Evolutionary conservation across 2,888 invertebrate species (phyloP).

Genomic region (Hirtodrosophila trivittata): DNA sequence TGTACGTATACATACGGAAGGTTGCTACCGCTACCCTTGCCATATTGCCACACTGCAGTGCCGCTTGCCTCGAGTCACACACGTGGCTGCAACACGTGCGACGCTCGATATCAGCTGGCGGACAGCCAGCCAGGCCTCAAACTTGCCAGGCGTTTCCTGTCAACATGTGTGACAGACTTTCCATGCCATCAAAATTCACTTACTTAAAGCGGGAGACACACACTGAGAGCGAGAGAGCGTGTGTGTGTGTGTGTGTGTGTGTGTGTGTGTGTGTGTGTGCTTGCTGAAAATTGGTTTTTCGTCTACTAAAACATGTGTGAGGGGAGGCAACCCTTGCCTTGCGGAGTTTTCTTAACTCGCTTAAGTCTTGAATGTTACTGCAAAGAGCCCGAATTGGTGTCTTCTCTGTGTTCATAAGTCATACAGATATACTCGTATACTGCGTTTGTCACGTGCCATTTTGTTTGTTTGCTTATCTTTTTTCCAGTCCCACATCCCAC

Average conservation of each 20-base stretch:
- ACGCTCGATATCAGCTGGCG: slow-evolving; percentile 48
- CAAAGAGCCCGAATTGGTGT: slow-evolving; percentile 5
- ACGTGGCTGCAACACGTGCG: slow-evolving; percentile 66
- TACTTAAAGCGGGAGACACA: slow-evolving; percentile 27
- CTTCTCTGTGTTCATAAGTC: slow-evolving; percentile 25
- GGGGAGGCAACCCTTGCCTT: slow-evolving; percentile 21
- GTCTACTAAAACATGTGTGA: slow-evolving; percentile 6
- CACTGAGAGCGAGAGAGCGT: neutral
- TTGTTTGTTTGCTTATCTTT: slow-evolving; percentile 38
- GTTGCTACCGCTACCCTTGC: neutral
- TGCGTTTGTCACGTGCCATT: slow-evolving; percentile 63
- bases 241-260: too few species aligned
- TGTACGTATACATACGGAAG: neutral
- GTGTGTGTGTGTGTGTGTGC: too few species aligned
- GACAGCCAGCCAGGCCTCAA: slow-evolving; percentile 32
- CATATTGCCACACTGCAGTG: neutral
- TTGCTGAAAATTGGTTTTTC: slow-evolving; percentile 31
- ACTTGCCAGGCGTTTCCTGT: slow-evolving; percentile 48
- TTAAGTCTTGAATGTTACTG: slow-evolving; percentile 7
- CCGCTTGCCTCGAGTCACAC: slow-evolving; percentile 31
- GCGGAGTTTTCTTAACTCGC: too few species aligned
- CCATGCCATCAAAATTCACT: slow-evolving; percentile 69
- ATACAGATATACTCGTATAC: slow-evolving; percentile 7
- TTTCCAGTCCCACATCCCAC: neutral
- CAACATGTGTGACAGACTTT: slow-evolving; percentile 58